Evolutionary conservation across 1,140 invertebrate species (phyloP), one percentile per base, ranked within the genome.

Genomic region (Drosophila serrata): DNA sequence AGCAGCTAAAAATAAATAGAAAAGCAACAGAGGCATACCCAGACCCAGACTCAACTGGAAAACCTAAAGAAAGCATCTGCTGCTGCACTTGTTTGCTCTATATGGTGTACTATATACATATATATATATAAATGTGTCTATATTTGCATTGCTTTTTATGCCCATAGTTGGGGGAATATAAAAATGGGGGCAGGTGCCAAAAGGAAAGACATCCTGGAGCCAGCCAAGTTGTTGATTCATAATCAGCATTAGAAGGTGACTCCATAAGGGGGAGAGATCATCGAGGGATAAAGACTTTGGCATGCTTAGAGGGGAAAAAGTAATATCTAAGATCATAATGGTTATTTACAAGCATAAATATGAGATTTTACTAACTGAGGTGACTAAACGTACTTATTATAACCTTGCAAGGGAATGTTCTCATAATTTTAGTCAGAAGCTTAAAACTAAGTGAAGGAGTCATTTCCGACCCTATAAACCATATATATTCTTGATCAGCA

Each of bases 191-290:
- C 29, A 53, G 29, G n/a, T 42, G 61, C 35, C 43, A 17, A 13
- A 40, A 46, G 39, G 61, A 56, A 74, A 42, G 46, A 72, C 19
- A 63, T 46, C 48, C 39, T 9, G 27, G 17, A 55, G 35, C 15
- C 57, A 53, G 57, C 27, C 40, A 74, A 49, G 69, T 63, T 75
- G 49, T 74, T 63, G 42, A 75, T 74, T 74, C 58, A 63, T 75
- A 75, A 63, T 75, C 72, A 74, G 69, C n/a, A 31, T 56, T 42
- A 74, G 49, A 35, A 75, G 57, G 35, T 49, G 40, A 48, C n/a
- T 22, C 22, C 49, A n/a, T 49, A 29, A 19, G 35, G 58, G 35
- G 11, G 22, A 46, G 35, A 73, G 57, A 73, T 55, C n/a, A 13
- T 27, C 6, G n/a, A 5, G 11, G 22, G 7, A 40, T 45, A 60